phyloP scores from a whole-genome alignment of 2,797 vertebrate species.

The Bryconaethiops microstoma region DNA sequence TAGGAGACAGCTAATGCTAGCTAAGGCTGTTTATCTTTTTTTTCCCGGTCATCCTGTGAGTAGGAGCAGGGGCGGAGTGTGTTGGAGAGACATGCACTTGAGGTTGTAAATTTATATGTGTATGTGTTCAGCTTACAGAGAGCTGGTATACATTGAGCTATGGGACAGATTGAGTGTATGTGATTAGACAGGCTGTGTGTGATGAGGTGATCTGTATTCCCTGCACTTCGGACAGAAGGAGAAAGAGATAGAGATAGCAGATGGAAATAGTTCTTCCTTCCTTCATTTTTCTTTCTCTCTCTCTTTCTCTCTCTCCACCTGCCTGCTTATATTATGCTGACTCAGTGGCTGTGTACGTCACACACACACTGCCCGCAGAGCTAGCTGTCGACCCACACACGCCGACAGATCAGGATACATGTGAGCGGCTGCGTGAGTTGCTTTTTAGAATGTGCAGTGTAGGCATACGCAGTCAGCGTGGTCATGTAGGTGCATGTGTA shows the following conservation, averaged over 20 bases:
- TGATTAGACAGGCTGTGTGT: conserved; percentile 43
- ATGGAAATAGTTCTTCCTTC: conserved; percentile 33
- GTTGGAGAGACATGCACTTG: not conserved
- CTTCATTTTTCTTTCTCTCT: conserved; percentile 22
- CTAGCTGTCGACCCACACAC: not conserved
- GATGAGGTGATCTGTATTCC: conserved; percentile 48
- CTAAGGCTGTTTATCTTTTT: too few relatives aligned
- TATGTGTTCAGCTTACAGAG: conserved; percentile 13
- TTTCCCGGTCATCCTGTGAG: too few relatives aligned
- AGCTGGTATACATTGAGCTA: not conserved
- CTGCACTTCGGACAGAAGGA: not conserved
- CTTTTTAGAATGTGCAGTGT: not conserved
- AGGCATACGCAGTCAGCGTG: conserved; percentile 17
- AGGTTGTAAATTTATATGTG: conserved; percentile 5
- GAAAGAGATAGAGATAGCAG: conserved; percentile 17
- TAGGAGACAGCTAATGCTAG: too few relatives aligned
- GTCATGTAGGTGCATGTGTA: not conserved
- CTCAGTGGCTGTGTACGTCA: conserved; percentile 38
- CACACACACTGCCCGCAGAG: not conserved
- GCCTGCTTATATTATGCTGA: conserved; percentile 53
- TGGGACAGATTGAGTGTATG: not conserved
- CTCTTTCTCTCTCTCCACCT: conserved; percentile 24
- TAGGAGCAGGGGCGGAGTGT: not conserved
- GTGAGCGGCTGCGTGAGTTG: not conserved
- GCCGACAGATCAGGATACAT: not conserved